Percentiles rank a stretch among this genome's conserved stretches.
These are phyloP conservation scores for Bruchidius siliquastri DNA, from an alignment of 2,888 invertebrate species.

Conservation along the genomic window DNA sequence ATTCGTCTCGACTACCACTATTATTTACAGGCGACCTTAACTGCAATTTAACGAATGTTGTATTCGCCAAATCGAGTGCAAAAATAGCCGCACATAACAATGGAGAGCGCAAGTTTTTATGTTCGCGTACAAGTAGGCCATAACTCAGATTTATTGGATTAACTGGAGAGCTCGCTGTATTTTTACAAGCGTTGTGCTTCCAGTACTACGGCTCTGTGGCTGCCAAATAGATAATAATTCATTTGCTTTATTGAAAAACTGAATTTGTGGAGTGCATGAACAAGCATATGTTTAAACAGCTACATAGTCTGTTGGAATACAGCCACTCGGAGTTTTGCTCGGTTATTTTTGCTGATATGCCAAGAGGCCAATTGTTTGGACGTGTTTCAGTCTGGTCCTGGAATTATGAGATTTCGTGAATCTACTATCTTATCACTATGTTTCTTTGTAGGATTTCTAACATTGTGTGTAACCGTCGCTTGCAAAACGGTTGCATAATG, in stretches of 20 bases:
- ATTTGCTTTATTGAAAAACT: neutral
- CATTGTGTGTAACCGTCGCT: too few relatives aligned
- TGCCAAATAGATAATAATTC: neutral
- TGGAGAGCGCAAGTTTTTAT: neutral
- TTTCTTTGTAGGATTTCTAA: too few relatives aligned
- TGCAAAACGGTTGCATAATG: too few relatives aligned
- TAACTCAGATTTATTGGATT: neutral
- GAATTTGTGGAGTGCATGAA: neutral
- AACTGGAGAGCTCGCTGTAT: neutral
- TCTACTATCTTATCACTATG: too few relatives aligned
- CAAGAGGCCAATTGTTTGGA: too few relatives aligned
- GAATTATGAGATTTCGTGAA: too few relatives aligned
- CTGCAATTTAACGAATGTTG: neutral
- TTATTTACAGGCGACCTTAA: neutral
- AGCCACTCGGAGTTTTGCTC: too few relatives aligned
- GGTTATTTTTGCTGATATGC: too few relatives aligned
- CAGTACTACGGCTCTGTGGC: neutral
- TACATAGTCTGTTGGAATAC: too few relatives aligned
- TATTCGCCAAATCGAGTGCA: neutral
- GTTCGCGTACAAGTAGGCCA: neutral
- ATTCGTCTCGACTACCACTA: neutral
- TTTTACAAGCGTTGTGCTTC: neutral
- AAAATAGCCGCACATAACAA: neutral
- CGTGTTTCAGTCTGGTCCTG: too few relatives aligned
- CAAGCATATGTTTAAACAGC: neutral